Conservation (phyloP, 1,140 invertebrate genomes). For the Ostrea edulis region DNA sequence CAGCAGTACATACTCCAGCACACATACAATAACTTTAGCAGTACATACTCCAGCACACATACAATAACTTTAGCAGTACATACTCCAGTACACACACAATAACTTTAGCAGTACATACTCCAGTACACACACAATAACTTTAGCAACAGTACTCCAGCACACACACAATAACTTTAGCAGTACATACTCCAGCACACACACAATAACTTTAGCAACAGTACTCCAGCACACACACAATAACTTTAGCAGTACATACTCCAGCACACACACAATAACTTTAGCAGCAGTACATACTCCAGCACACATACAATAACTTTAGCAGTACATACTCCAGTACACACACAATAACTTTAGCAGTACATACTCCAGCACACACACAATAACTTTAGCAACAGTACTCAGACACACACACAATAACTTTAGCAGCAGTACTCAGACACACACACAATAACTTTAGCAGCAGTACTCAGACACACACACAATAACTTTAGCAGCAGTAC, state of each 20-base stretch:
- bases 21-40: background rate
- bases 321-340: too few species aligned
- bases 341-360: background rate
- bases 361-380: background rate
- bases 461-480: background rate
- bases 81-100: background rate
- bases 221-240: background rate
- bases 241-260: too few species aligned
- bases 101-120: too few species aligned
- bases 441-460: background rate
- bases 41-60: too few species aligned
- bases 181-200: background rate
- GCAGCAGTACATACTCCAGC: background rate
- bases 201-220: background rate
- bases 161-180: background rate
- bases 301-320: background rate
- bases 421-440: background rate
- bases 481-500: background rate
- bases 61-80: background rate
- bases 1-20: background rate
- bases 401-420: background rate
- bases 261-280: background rate
- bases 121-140: background rate
- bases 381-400: background rate
- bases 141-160: background rate